Percentiles rank a stretch among this genome's conserved stretches.
phyloP scores from a whole-genome alignment of 2,113 vertebrate species.

The Coturnix japonica region DNA sequence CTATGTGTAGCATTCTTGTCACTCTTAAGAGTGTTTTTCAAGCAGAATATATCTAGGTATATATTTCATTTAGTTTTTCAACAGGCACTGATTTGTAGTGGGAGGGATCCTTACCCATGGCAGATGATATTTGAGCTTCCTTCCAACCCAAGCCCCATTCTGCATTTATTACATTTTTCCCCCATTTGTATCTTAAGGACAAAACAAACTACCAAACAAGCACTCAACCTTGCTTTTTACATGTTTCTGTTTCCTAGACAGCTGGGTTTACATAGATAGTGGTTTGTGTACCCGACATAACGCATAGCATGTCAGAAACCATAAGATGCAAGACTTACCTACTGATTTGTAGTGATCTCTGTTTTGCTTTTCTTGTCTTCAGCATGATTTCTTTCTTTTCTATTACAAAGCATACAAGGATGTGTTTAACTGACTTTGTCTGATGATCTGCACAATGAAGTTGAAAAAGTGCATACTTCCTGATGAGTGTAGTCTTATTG shows the following conservation, averaged over 20 bases:
- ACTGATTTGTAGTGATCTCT: not conserved
- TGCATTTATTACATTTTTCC: not conserved
- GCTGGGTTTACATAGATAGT: not conserved
- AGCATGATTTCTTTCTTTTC: not conserved
- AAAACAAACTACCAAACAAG: not conserved
- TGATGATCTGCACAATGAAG: not conserved
- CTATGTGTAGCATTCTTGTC: not conserved
- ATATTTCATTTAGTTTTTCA: slow-evolving; percentile 10
- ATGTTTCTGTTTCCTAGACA: not conserved
- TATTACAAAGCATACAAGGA: not conserved
- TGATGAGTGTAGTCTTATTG: not conserved
- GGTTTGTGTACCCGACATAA: not conserved
- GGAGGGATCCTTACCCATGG: not conserved
- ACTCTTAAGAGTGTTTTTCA: not conserved
- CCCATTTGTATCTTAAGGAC: not conserved
- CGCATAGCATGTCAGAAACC: not conserved
- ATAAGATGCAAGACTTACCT: not conserved
- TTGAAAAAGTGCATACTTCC: not conserved
- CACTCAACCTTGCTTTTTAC: not conserved
- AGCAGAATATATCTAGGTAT: not conserved
- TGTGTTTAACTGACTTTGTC: not conserved
- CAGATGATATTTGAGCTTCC: not conserved
- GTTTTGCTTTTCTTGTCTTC: not conserved
- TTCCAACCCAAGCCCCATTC: not conserved
- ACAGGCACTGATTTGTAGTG: not conserved